phyloP scores from a whole-genome alignment of 2,113 vertebrate genomes.

The Eonycteris spelaea region DNA sequence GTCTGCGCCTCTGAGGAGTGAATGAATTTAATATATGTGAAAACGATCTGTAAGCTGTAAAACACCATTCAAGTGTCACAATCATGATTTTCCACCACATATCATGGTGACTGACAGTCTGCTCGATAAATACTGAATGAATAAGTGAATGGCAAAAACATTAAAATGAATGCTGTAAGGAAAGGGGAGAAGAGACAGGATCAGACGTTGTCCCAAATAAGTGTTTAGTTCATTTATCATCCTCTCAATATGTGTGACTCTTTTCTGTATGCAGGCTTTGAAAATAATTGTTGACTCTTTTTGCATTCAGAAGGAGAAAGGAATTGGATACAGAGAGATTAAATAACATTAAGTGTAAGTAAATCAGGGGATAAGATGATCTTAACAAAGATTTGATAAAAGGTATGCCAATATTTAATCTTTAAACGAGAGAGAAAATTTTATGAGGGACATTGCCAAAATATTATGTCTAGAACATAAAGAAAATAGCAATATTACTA shows the following conservation, averaged over 20 bases:
- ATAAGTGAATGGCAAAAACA: constrained; percentile 26
- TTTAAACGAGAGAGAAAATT: neutral
- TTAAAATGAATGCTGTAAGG: neutral
- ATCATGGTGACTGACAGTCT: neutral
- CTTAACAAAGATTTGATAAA: neutral
- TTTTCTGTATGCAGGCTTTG: neutral
- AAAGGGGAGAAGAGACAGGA: neutral
- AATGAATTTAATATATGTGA: constrained; percentile 38
- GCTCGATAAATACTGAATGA: constrained; percentile 28
- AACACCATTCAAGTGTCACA: constrained; percentile 41
- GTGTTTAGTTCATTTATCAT: constrained; percentile 11
- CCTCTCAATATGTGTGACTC: neutral
- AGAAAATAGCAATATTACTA: neutral
- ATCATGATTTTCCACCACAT: neutral
- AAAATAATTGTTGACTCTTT: constrained; percentile 2
- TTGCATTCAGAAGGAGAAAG: neutral
- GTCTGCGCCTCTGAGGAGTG: neutral
- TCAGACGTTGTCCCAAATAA: constrained; percentile 30
- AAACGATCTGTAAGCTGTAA: constrained; percentile 12
- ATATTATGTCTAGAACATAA: neutral
- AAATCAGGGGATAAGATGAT: neutral
- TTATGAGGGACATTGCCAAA: neutral
- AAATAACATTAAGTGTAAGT: constrained; percentile 40
- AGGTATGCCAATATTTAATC: neutral
- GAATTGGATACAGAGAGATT: neutral